Evolutionary conservation across 2,797 vertebrate genomes (phyloP).

Genomic region (Nasua narica): DNA sequence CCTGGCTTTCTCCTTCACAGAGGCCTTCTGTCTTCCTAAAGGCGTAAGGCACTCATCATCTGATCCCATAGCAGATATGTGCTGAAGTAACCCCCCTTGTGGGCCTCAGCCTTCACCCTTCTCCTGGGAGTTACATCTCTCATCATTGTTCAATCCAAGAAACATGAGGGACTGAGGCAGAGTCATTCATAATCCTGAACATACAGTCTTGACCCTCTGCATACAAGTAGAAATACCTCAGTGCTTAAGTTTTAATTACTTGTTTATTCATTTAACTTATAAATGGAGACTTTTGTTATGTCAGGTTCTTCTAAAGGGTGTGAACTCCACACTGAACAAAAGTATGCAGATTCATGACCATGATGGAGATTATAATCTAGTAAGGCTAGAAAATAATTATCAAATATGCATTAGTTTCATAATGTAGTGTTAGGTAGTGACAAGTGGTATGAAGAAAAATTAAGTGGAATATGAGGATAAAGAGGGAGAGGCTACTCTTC

Average conservation of each 20-base stretch:
- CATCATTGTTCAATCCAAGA: background rate
- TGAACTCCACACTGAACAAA: background rate
- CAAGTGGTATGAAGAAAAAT: background rate
- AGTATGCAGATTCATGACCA: background rate
- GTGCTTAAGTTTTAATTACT: background rate
- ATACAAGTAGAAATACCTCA: background rate
- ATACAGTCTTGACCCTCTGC: background rate
- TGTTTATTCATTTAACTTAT: background rate
- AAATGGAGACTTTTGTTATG: background rate
- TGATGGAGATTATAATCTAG: background rate
- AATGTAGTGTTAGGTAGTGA: background rate
- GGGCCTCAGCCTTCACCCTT: background rate
- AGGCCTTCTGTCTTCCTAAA: background rate
- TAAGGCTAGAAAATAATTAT: background rate
- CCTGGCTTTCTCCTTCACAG: background rate
- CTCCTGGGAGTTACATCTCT: background rate
- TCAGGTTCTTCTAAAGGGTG: background rate
- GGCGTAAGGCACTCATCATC: background rate
- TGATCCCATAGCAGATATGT: rapidly evolving
- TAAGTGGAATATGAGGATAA: background rate
- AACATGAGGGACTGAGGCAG: background rate
- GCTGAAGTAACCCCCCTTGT: background rate
- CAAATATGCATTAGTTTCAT: background rate
- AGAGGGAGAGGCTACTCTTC: background rate
- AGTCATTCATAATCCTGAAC: background rate